Base-by-base conservation (phyloP, 2,113 vertebrate genomes). In the Halichoeres trimaculatus region DNA sequence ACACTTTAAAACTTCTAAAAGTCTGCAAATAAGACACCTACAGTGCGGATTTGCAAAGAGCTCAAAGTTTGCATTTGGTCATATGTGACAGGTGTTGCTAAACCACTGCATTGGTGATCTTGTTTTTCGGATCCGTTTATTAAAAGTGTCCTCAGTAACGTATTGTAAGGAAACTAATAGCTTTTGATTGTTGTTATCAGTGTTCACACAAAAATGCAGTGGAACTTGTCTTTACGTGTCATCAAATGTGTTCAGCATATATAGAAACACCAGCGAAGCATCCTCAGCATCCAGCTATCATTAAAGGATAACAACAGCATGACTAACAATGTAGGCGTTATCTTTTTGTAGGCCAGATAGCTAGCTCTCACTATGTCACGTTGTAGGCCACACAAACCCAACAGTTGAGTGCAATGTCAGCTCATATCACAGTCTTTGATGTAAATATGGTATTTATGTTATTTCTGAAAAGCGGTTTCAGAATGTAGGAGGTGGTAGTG, bases 311-410 rank as follows among this genome's bases (percentile, higher is more conserved):
- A 12, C 40, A 24, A 22, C 19, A 35, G 12, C 34, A 11, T 23
- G 41, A 45, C 40, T 16, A 74, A 76, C 54, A 64, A 53, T 54
- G 55, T 14, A 71, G 66, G 68, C 71, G 60, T 65, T 41, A 16
- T 66, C 35, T 53, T 11, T 35, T 1, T n/a, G 24, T 67, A 84
- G 88, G 88, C 85, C 88, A 76, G 41, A 61, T 10, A 9, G 71
- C 59, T 70, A 81, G 74, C 79, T 22, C 10, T 20, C 20, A 19
- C 41, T n/a, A 35, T 30, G 66, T 43, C 20, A 41, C 81, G 2
- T 17, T 5, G 54, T 76, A 81, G 75, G 80, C 83, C 65, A 67
- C 45, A 34, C n/a, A 1, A 30, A 79, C 26, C 34, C 0, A 8
- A 17, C 45, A 45, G 24, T 64, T 43, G 26, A 47, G 2, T 10